phyloP scores from a whole-genome alignment of 1,140 invertebrate species.

The Diachasmimorpha longicaudata region DNA sequence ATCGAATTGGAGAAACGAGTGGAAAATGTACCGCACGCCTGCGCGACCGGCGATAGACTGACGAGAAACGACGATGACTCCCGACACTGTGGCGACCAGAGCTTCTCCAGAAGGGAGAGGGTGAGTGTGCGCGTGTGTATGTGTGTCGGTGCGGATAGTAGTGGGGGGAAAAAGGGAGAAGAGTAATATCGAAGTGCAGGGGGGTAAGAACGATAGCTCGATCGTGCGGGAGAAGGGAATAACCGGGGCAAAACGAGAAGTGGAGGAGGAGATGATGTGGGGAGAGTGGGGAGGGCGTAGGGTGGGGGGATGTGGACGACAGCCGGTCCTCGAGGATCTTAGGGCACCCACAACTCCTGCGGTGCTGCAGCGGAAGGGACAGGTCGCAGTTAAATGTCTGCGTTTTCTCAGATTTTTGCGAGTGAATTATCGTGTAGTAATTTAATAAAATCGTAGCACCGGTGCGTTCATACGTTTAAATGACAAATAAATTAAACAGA shows the following conservation, averaged over 20 bases:
- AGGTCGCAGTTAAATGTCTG: too few relatives aligned
- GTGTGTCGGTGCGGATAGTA: neutral
- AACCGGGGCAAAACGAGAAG: slow-evolving; percentile 6
- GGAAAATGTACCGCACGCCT: slow-evolving; percentile 46
- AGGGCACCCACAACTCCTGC: slow-evolving; percentile 44
- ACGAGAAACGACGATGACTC: slow-evolving; percentile 47
- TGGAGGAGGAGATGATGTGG: slow-evolving; percentile 26
- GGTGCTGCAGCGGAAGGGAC: slow-evolving; percentile 40
- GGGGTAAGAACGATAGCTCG: slow-evolving; percentile 6
- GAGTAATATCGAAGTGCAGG: neutral
- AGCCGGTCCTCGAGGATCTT: slow-evolving; percentile 51
- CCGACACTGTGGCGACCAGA: slow-evolving; percentile 33
- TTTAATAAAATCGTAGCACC: too few relatives aligned
- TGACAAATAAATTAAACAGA: too few relatives aligned
- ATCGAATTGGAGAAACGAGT: neutral
- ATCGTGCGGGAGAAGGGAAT: slow-evolving; percentile 4
- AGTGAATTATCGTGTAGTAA: too few relatives aligned
- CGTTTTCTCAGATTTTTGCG: too few relatives aligned
- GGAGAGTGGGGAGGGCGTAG: slow-evolving; percentile 21
- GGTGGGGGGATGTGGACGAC: neutral
- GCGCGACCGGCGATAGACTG: slow-evolving; percentile 55
- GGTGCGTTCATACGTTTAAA: too few relatives aligned
- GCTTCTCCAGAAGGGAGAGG: neutral
- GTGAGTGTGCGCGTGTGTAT: neutral
- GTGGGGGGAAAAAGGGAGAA: neutral